Evolutionary conservation across 2,113 vertebrate species (phyloP), one percentile per base, ranked within the genome.

Genomic region (Perca fluviatilis): DNA sequence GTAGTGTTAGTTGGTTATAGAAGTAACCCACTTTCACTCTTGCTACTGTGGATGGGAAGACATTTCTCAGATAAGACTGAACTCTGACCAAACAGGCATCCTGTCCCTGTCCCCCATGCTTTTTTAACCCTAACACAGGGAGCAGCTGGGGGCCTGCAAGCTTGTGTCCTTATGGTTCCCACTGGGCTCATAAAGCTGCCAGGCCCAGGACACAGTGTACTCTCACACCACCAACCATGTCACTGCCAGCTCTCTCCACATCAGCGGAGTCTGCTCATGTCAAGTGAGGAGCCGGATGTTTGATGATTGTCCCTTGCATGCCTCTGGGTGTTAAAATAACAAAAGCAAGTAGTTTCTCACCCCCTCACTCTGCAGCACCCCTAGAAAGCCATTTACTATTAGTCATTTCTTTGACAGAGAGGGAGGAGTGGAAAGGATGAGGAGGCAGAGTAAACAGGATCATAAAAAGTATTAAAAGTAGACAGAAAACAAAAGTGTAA

Each of bases 101-200:
- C 92, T 94, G 91, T 85, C 80, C 70, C 68, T 66, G 56, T 80
- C 82, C 57, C 70, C 27, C 8, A 14, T 93, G 92, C 86, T 93
- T 86, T 91, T 89, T 85, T 90, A 93, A 91, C 90, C 85, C 80
- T 60, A 86, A 86, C 81, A 53, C 67, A 50, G 64, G 57, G 80
- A 83, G 79, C 79, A 66, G 81, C 74, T 69, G 60, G 85, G 43
- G 72, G 67, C 78, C 89, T 85, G 78, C 19, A 83, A 16, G 70
- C 67, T 77, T 63, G 51, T 85, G 78, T 92, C 89, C 89, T 93
- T 91, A 91, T 73, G 65, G 80, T 88, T 88, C 85, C 83, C 73
- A 19, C 18, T 46, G 89, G 90, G 75, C 90, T 93, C 89, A 90
- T 93, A 93, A 92, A 93, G 81, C 83, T 91, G 86, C 86, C 88